Evolutionary conservation across 2,113 vertebrate genomes (phyloP).

Genomic region (Gallinago media): DNA sequence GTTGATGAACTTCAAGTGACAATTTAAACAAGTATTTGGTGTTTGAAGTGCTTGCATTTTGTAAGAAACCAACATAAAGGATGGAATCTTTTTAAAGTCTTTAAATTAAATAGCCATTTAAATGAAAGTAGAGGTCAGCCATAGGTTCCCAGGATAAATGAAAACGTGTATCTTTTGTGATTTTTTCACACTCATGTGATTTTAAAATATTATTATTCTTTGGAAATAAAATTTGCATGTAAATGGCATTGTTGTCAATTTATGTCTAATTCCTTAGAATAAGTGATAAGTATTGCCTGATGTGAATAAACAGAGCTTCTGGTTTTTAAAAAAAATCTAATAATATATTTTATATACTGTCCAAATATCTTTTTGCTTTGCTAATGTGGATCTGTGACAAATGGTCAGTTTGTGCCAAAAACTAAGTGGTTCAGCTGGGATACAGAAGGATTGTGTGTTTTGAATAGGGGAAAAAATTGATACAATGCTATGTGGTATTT

Average conservation of each 20-base stretch:
- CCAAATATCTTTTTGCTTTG: background rate
- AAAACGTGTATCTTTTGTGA: conserved; percentile 40
- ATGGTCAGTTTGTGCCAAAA: background rate
- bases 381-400: background rate
- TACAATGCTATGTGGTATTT: background rate
- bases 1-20: conserved; percentile 75
- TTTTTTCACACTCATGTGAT: conserved; percentile 42
- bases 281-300: conserved; percentile 21
- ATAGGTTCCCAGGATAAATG: conserved; percentile 30
- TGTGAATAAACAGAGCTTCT: background rate
- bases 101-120: conserved; percentile 59
- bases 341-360: background rate
- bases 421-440: background rate
- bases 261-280: background rate
- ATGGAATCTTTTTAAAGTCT: conserved; percentile 53
- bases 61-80: conserved; percentile 18
- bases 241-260: conserved; percentile 45
- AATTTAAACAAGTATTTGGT: conserved; percentile 36
- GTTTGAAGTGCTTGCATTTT: conserved; percentile 59
- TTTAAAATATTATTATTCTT: conserved; percentile 47
- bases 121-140: conserved; percentile 68
- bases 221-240: conserved; percentile 60
- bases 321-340: background rate
- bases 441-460: background rate
- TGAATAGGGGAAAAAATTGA: background rate